A percentile compares a stretch with the other conserved stretches of the same genome.
phyloP scores from a whole-genome alignment of 2,888 invertebrate genomes.

The Didymodactylos carnosus region DNA sequence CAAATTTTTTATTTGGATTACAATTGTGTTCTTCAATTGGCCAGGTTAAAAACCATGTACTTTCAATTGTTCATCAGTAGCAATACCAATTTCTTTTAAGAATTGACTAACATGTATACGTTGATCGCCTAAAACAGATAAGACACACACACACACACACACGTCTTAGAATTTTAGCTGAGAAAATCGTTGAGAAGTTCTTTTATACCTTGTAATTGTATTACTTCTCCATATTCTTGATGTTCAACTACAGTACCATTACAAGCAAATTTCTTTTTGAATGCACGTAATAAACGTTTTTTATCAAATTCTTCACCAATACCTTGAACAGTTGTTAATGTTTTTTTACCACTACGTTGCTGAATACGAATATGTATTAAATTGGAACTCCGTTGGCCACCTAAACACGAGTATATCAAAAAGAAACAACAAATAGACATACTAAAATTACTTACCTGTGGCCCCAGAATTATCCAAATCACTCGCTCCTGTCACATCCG shows the following conservation, averaged over 20 bases:
- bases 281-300: constrained; percentile 98
- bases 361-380: constrained; percentile 99
- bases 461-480: not conserved
- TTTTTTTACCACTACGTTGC: constrained; percentile 99
- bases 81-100: constrained; percentile 88
- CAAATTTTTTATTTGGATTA: too few relatives aligned
- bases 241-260: constrained; percentile 99
- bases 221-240: constrained; percentile 98
- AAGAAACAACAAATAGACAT: too few relatives aligned
- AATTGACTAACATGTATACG: constrained; percentile 98
- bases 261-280: constrained; percentile 92
- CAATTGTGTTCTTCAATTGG: too few relatives aligned
- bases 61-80: constrained; percentile 92
- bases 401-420: too few relatives aligned
- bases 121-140: too few relatives aligned
- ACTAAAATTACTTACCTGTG: too few relatives aligned
- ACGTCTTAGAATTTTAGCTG: too few relatives aligned
- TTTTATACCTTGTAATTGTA: constrained; percentile 96
- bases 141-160: too few relatives aligned
- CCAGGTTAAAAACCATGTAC: constrained; percentile 83
- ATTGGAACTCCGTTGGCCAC: constrained; percentile 37
- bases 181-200: too few relatives aligned
- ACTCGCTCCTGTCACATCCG: not conserved
- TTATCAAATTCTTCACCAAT: constrained; percentile 59
- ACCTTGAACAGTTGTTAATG: constrained; percentile 83